Percentiles rank a stretch among this genome's conserved stretches.
Conservation (phyloP, 2,888 invertebrate genomes). For the Megamerina dolium region DNA sequence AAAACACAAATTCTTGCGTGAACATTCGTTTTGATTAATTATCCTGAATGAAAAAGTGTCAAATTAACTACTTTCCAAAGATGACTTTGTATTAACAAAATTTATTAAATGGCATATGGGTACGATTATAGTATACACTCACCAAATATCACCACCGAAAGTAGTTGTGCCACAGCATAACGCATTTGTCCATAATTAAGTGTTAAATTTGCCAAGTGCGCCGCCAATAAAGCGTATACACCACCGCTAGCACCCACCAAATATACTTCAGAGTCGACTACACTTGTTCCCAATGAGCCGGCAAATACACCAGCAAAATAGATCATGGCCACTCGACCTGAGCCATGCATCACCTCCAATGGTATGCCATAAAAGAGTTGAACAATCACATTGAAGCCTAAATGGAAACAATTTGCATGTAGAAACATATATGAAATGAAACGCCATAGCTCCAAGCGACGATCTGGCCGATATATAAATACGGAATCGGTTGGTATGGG, state of each 20-base stretch:
- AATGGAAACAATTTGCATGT: conserved; percentile 93
- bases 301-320: conserved; percentile 92
- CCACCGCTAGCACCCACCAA: conserved; percentile 96
- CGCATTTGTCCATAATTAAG: conserved; percentile 95
- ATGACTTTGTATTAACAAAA: too few relatives aligned
- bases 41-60: too few relatives aligned
- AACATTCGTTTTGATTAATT: too few relatives aligned
- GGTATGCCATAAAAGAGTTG: conserved; percentile 91
- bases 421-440: conserved; percentile 92
- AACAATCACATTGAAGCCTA: conserved; percentile 89
- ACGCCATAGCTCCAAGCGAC: conserved; percentile 85
- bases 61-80: too few relatives aligned
- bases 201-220: conserved; percentile 91
- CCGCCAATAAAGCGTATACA: conserved; percentile 94
- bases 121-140: too few relatives aligned
- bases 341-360: conserved; percentile 94
- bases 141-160: conserved; percentile 90
- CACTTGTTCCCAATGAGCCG: conserved; percentile 75
- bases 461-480: conserved; percentile 90
- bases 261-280: conserved; percentile 90
- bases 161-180: conserved; percentile 80
- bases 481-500: conserved; percentile 89
- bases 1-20: too few relatives aligned
- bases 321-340: conserved; percentile 76
- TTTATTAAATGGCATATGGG: too few relatives aligned